phyloP scores from a whole-genome alignment of 2,113 vertebrate species.

The Nematolebias whitei region DNA sequence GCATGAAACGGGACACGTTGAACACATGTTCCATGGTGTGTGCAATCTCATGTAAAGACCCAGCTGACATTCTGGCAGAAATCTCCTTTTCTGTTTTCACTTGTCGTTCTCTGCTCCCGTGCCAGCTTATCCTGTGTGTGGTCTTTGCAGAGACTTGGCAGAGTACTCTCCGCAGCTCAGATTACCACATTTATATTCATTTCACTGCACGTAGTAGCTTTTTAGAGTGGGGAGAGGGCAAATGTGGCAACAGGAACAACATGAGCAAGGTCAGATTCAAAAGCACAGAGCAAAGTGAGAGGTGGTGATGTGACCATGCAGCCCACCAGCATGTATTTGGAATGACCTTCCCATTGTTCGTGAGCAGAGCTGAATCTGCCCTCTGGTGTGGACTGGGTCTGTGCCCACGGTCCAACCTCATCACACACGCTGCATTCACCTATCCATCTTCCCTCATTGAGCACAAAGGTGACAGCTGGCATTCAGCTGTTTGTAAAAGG shows the following conservation, averaged over 20 bases:
- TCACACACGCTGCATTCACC: slow-evolving; percentile 74
- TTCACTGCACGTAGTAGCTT: slow-evolving; percentile 44
- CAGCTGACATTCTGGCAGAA: slow-evolving; percentile 79
- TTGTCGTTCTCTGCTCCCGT: slow-evolving; percentile 69
- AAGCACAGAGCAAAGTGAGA: slow-evolving; percentile 58
- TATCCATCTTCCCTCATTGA: slow-evolving; percentile 82
- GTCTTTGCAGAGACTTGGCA: slow-evolving; percentile 79
- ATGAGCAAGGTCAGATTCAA: slow-evolving; percentile 54
- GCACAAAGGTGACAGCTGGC: slow-evolving; percentile 92
- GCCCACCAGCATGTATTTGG: slow-evolving; percentile 58
- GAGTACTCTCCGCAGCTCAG: slow-evolving; percentile 61
- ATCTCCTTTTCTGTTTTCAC: slow-evolving; percentile 69
- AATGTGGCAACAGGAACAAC: slow-evolving; percentile 29
- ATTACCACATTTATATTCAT: slow-evolving; percentile 64
- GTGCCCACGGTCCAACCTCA: slow-evolving; percentile 69
- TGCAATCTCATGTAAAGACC: slow-evolving; percentile 76
- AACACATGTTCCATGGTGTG: slow-evolving; percentile 76
- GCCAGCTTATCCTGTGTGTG: slow-evolving; percentile 79
- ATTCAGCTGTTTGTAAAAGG: slow-evolving; percentile 89
- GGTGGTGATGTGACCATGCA: slow-evolving; percentile 33
- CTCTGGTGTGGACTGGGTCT: slow-evolving; percentile 63
- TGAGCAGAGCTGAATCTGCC: slow-evolving; percentile 55
- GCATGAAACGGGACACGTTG: slow-evolving; percentile 70
- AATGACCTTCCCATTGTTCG: slow-evolving; percentile 73
- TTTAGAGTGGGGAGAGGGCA: slow-evolving; percentile 50